A percentile compares a stretch with the other conserved stretches of the same genome.
These are phyloP conservation scores for Unio pictorum DNA, from an alignment of 2,888 invertebrate genomes.

Conservation along the genomic window DNA sequence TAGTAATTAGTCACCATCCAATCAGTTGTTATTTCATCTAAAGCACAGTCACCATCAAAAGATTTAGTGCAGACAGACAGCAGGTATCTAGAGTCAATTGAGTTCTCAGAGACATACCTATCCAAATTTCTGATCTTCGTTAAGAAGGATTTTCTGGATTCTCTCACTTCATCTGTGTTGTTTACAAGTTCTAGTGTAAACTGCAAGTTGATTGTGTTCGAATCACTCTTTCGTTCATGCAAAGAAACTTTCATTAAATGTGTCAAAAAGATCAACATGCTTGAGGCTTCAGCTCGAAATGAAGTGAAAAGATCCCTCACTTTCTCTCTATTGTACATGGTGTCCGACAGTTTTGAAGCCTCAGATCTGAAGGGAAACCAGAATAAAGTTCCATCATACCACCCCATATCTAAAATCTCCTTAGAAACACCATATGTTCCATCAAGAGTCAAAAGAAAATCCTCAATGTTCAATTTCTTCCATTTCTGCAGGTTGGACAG, in stretches of 20 bases:
- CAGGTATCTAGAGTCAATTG: too few species aligned
- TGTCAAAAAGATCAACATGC: slow-evolving; percentile 60
- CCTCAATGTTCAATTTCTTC: slow-evolving; percentile 19
- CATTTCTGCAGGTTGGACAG: slow-evolving; percentile 17
- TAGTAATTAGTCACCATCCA: slow-evolving; percentile 45
- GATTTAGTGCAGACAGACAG: slow-evolving; percentile 1
- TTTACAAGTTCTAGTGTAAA: too few species aligned
- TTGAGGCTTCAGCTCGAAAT: slow-evolving; percentile 54
- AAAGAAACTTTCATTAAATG: slow-evolving; percentile 21
- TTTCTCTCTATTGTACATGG: slow-evolving; percentile 42
- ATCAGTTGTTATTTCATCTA: not conserved
- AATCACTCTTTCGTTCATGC: too few species aligned
- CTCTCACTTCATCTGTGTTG: not conserved
- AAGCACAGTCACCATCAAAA: not conserved
- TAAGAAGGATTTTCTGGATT: slow-evolving; percentile 7
- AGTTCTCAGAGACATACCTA: not conserved
- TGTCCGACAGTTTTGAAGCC: slow-evolving; percentile 52
- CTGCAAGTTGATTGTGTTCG: too few species aligned
- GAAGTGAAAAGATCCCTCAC: slow-evolving; percentile 48
- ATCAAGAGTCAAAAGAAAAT: slow-evolving; percentile 37
- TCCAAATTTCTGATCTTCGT: slow-evolving; percentile 8
- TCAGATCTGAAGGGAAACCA: slow-evolving; percentile 59
- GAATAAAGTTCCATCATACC: slow-evolving; percentile 60
- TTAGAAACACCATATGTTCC: slow-evolving; percentile 47
- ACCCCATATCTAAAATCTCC: slow-evolving; percentile 31